Base-by-base conservation (phyloP, 2,888 invertebrate species). In the Boloria euphrosyne region DNA sequence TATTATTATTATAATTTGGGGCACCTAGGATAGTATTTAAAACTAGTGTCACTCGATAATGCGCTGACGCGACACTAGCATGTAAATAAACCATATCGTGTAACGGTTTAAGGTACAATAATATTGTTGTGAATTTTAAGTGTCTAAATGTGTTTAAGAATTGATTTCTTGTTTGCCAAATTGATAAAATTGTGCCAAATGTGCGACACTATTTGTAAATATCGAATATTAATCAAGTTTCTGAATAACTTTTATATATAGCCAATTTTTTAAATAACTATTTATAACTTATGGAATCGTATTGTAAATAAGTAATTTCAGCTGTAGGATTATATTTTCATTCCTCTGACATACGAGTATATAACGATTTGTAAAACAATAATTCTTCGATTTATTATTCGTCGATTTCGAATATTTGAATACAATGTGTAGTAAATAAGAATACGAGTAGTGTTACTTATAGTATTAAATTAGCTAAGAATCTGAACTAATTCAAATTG, bases 71-170 rank as follows among this genome's bases (percentile, higher is more conserved):
- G 16, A 53, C 62, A 46, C 53, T 67, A 66, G 68, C 59, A 51
- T 74, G 71, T 74, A 73, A 66, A 74, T 74, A 75, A 68, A 70
- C 68, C 72, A 73, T 74, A 72, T 73, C 74, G 70, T 66, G 52
- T 66, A 62, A 61, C 65, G 53, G 61, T 64, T 65, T 74, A 72
- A 67, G 71, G 52, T 70, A 69, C 67, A 71, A 68, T 71, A 68
- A 67, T 67, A 61, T 70, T 71, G 69, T 70, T 73, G 70, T 72
- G 71, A 70, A 57, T 52, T 58, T 65, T 71, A 60, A 62, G 52
- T 71, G 63, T 72, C 70, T 68, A 67, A 68, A 69, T 66, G 68
- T 70, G 50, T 73, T 68, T 46, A 66, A 67, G 65, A 59, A 27
- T 65, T 69, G 31, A 66, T 57, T 69, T 69, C 63, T 44, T 1